These are phyloP conservation scores for Halocynthia roretzi DNA, from an alignment of 23 tunicate genomes.

Conservation along the genomic window DNA sequence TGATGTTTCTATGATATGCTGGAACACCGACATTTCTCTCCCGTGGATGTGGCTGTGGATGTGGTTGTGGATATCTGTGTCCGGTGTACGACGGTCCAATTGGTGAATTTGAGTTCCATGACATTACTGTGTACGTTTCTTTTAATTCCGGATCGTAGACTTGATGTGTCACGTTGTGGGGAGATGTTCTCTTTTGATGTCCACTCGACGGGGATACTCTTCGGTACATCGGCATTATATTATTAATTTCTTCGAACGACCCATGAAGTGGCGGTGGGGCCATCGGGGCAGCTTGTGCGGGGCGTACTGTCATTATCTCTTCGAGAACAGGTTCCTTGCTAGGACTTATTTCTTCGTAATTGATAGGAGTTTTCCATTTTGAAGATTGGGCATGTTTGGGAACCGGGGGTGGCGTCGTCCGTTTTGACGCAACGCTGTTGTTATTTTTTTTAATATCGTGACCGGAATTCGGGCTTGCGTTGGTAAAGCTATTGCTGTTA, in stretches of 20 bases:
- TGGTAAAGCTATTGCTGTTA: too few relatives aligned
- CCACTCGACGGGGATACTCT: too few relatives aligned
- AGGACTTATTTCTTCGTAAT: slow-evolving; percentile 4
- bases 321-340: neutral
- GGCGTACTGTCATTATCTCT: neutral
- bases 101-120: neutral
- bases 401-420: neutral
- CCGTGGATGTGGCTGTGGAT: neutral
- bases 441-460: neutral
- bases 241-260: neutral
- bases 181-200: too few relatives aligned
- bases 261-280: neutral
- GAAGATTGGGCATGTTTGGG: neutral
- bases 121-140: slow-evolving; percentile 8
- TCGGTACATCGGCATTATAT: neutral
- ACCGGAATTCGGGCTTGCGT: neutral
- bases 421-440: neutral
- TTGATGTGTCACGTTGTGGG: too few relatives aligned
- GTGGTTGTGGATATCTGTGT: neutral
- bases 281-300: neutral
- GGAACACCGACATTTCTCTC: too few relatives aligned
- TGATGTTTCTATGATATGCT: too few relatives aligned
- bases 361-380: slow-evolving; percentile 6
- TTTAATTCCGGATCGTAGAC: neutral
- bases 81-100: neutral